Evolutionary conservation across 2,797 vertebrate genomes (phyloP), one percentile per base, ranked within the genome.

Genomic region (Hipposideros larvatus): DNA sequence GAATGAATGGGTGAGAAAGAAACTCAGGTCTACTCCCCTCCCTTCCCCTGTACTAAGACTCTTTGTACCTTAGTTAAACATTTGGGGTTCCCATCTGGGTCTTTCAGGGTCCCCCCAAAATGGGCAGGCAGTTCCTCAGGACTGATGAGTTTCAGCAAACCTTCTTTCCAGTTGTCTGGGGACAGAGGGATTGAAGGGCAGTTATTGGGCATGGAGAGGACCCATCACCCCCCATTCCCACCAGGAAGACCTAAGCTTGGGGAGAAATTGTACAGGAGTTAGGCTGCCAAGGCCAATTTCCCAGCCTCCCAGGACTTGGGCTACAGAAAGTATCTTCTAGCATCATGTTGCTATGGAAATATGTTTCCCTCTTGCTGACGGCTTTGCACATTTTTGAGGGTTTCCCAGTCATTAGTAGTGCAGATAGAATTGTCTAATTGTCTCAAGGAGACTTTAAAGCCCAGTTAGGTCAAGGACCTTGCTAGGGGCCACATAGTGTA

Each of bases 81-180:
- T 97, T 99, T 99, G 75, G 99, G 99, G 94, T 99, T 99, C 87
- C 99, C 99, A 0, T 99, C 99, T 0, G 99, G 99, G 96, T 99
- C 99, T 0, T 98, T 99, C 97, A 99, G 95, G 18, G 98, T 99
- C 0, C 99, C 99, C 0, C 99, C 99, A 1, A 99, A 99, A 21
- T 99, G 98, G 26, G 65, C 98, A 0, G 99, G 99, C 92, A 99
- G 98, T 98, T 99, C 98, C 2, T 99, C 98, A 0, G 99, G 98
- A 83, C 99, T 99, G 0, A 99, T 99, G 98, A 99, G 97, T 92
- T 99, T 99, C 97, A 99, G 98, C 95, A 99, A 97, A 21, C 99
- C 98, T 92, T 99, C 99, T 97, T 99, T 99, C 99, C 99, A 99
- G 98, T 99, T 99, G 8, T 97, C 99, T 99, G 97, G 8, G 5